Evolutionary conservation across 2,888 invertebrate genomes (phyloP).

Genomic region (Hartigia nigra): DNA sequence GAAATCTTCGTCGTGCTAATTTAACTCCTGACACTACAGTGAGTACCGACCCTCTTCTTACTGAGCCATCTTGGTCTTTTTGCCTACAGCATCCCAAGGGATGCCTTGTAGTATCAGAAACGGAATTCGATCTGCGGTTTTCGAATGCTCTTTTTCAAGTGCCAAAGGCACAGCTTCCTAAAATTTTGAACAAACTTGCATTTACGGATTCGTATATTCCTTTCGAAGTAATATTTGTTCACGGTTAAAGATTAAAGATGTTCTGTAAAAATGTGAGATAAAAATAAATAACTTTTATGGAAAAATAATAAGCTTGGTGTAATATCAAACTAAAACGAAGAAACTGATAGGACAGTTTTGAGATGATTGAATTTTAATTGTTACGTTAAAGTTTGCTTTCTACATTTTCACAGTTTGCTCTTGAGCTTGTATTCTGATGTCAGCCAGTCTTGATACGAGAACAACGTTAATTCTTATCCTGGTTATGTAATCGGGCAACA

Average conservation of each 20-base stretch:
- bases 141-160: not conserved
- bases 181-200: not conserved
- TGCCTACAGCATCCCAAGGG: not conserved
- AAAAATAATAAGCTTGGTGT: not conserved
- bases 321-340: not conserved
- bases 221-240: too few relatives aligned
- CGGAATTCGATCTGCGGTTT: not conserved
- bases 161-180: too few relatives aligned
- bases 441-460: not conserved
- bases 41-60: not conserved
- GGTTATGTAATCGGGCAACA: not conserved
- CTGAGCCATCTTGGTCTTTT: not conserved
- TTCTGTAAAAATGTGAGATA: too few relatives aligned
- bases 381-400: not conserved
- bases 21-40: not conserved
- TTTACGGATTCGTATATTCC: too few relatives aligned
- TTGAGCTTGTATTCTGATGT: not conserved
- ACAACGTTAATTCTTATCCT: not conserved
- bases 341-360: not conserved
- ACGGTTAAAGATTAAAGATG: too few relatives aligned
- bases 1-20: not conserved
- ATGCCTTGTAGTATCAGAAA: not conserved
- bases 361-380: not conserved
- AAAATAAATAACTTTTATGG: too few relatives aligned
- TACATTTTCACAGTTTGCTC: not conserved